phyloP scores from a whole-genome alignment of 2,888 invertebrate genomes.

The Thumatha senex region DNA sequence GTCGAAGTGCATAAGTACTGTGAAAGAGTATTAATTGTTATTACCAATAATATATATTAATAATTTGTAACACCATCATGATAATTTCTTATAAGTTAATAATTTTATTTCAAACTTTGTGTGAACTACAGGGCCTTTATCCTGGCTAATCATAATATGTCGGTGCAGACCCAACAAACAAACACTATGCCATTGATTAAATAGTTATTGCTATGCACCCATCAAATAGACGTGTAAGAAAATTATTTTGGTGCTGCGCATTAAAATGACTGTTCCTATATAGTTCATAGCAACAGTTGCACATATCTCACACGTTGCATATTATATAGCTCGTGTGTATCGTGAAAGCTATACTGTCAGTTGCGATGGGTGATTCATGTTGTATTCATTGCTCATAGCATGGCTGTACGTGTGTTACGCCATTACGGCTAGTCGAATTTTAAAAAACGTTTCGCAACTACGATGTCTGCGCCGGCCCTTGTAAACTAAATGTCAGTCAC shows the following conservation, averaged over 20 bases:
- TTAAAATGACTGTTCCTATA: background rate
- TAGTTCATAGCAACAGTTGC: constrained; percentile 11
- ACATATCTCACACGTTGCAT: constrained; percentile 12
- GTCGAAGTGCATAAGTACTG: constrained; percentile 9
- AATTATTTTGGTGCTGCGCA: constrained; percentile 1
- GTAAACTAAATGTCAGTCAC: constrained; percentile 66
- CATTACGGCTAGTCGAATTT: constrained; percentile 49
- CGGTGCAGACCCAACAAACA: background rate
- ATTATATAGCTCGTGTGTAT: constrained; percentile 12
- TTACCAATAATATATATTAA: background rate
- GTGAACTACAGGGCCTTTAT: too few species aligned
- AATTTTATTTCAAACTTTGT: too few species aligned
- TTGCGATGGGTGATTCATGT: constrained; percentile 42
- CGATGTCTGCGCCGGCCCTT: constrained; percentile 40
- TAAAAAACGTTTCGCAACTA: constrained; percentile 55
- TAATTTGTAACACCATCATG: too few species aligned
- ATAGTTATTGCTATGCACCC: background rate
- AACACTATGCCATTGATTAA: background rate
- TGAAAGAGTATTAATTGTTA: constrained; percentile 1
- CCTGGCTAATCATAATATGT: background rate
- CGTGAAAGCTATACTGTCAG: constrained; percentile 31
- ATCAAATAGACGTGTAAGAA: background rate
- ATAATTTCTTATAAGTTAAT: too few species aligned
- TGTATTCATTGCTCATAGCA: constrained; percentile 40
- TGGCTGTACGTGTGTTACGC: constrained; percentile 53